These are phyloP conservation scores for Riparia riparia DNA, from an alignment of 2,113 vertebrate species.

Conservation along the genomic window DNA sequence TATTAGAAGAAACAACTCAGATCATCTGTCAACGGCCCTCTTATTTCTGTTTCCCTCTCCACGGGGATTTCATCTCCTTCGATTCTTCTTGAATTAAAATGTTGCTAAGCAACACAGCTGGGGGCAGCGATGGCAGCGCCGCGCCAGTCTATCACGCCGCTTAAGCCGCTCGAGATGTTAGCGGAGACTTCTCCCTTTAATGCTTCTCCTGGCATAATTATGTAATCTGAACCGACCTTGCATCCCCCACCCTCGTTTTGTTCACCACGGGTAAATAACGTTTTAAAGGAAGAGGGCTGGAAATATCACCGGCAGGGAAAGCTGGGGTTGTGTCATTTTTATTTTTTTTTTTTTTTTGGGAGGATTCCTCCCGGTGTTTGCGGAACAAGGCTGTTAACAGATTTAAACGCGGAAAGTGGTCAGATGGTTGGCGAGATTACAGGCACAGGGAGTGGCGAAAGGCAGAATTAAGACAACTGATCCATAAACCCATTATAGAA, in stretches of 20 bases:
- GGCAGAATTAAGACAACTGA: constrained; percentile 47
- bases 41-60: constrained; percentile 90
- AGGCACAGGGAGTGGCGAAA: background rate
- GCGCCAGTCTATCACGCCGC: constrained; percentile 79
- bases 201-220: constrained; percentile 69
- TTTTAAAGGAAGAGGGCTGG: background rate
- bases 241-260: constrained; percentile 22
- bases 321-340: background rate
- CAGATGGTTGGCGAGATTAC: constrained; percentile 54
- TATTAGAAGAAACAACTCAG: constrained; percentile 94
- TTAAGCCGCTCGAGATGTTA: constrained; percentile 76
- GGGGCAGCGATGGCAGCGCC: constrained; percentile 74
- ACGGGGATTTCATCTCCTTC: constrained; percentile 88
- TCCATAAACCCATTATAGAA: constrained; percentile 32
- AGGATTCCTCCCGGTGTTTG: background rate
- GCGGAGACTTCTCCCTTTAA: constrained; percentile 36
- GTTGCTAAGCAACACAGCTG: constrained; percentile 93
- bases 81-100: constrained; percentile 90
- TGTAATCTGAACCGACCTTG: constrained; percentile 63
- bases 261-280: constrained; percentile 25
- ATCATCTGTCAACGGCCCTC: constrained; percentile 91
- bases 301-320: background rate
- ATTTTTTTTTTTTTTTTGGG: constrained; percentile 20
- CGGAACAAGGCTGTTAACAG: background rate
- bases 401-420: constrained; percentile 26